A percentile compares a stretch with the other conserved stretches of the same genome.
These are phyloP conservation scores for Ostrea denselamellosa DNA, from an alignment of 1,140 invertebrate species.

Conservation along the genomic window DNA sequence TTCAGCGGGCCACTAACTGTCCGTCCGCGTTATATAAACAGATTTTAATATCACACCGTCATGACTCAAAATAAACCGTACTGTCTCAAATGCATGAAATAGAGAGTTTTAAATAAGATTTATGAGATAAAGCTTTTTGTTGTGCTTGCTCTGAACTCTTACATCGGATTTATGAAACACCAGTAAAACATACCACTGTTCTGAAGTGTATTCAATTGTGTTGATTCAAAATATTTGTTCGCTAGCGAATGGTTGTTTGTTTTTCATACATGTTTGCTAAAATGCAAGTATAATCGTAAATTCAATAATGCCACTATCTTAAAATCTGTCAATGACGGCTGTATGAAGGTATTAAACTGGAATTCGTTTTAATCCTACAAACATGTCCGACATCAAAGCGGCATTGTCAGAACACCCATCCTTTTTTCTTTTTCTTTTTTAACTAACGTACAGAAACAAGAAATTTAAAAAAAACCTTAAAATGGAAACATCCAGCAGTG, in stretches of 20 bases:
- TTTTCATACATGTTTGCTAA: conserved; percentile 24
- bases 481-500: not conserved
- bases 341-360: not conserved
- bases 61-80: not conserved
- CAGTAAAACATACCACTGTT: conserved; percentile 17
- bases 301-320: conserved; percentile 16
- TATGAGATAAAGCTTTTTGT: conserved; percentile 3
- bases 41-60: not conserved
- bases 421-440: too few relatives aligned
- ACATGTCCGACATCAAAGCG: not conserved
- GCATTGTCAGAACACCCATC: not conserved
- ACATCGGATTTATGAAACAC: not conserved
- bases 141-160: not conserved
- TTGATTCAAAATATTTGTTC: conserved; percentile 29
- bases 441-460: too few relatives aligned
- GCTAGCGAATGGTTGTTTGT: conserved; percentile 2
- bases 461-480: not conserved
- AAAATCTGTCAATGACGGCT: not conserved
- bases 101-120: not conserved
- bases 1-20: not conserved
- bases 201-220: not conserved
- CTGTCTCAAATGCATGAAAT: not conserved
- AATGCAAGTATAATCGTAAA: not conserved
- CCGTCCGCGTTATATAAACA: not conserved
- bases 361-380: not conserved